A percentile compares a stretch with the other conserved stretches of the same genome.
Conservation (phyloP, 2,797 vertebrate species). For the Podargus strigoides region DNA sequence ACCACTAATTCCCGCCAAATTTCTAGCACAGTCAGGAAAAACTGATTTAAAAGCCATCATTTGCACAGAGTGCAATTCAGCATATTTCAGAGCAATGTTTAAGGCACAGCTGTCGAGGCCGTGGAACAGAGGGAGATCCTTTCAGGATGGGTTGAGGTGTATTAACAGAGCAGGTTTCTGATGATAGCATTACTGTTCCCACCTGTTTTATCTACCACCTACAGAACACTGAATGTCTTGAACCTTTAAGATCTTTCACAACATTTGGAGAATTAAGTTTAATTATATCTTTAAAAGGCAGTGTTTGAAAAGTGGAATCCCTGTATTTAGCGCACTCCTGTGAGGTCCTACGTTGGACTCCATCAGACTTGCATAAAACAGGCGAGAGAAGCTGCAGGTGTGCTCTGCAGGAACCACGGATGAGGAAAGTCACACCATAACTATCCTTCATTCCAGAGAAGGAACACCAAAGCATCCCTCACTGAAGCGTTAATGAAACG, state of each 20-base stretch:
- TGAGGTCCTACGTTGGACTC: not conserved
- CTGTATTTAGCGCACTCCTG: not conserved
- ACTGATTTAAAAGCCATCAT: not conserved
- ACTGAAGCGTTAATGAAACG: not conserved
- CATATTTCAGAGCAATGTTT: not conserved
- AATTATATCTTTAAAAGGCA: not conserved
- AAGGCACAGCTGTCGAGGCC: not conserved
- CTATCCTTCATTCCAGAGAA: not conserved
- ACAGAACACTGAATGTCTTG: not conserved
- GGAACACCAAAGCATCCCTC: not conserved
- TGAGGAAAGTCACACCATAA: not conserved
- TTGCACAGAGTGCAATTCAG: constrained; percentile 3
- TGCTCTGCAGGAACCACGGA: not conserved
- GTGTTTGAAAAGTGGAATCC: not conserved
- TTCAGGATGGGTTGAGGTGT: not conserved
- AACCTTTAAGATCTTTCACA: not conserved
- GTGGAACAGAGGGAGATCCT: not conserved
- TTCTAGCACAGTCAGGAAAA: constrained; percentile 25
- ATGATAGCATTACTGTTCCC: not conserved
- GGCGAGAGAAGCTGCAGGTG: not conserved
- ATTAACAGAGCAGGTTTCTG: not conserved
- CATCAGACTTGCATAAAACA: not conserved
- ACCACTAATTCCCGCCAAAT: not conserved
- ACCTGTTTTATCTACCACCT: not conserved
- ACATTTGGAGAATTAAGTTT: not conserved